Conservation (phyloP, 2,888 invertebrate genomes). For the Himalopsyche tibetana region DNA sequence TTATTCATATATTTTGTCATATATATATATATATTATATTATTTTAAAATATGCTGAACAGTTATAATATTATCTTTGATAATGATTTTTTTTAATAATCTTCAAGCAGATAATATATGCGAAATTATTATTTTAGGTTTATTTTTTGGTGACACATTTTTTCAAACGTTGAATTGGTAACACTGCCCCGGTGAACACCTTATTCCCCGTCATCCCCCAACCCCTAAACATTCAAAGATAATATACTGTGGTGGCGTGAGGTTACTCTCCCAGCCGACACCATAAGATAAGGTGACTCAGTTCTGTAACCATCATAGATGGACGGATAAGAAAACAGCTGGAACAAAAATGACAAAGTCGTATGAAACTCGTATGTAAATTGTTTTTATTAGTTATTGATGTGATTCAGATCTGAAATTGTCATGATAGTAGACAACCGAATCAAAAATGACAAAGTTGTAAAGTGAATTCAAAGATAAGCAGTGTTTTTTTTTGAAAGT, state of each 20-base stretch:
- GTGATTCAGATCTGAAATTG: too few species aligned
- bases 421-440: too few species aligned
- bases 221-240: constrained; percentile 22
- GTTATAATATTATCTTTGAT: too few species aligned
- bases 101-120: too few species aligned
- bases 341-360: neutral
- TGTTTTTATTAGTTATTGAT: neutral
- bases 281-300: constrained; percentile 53
- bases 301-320: constrained; percentile 11
- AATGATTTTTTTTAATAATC: too few species aligned
- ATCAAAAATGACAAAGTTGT: too few species aligned
- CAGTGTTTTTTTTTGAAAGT: too few species aligned
- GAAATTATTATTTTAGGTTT: neutral
- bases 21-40: too few species aligned
- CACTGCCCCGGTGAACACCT: constrained; percentile 45
- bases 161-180: neutral
- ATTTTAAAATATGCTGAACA: too few species aligned
- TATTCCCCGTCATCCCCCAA: constrained; percentile 28
- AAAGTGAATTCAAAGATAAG: too few species aligned
- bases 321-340: neutral
- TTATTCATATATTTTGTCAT: too few species aligned
- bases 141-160: neutral
- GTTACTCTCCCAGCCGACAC: constrained; percentile 23
- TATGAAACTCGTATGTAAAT: neutral
- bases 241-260: constrained; percentile 17